Conservation (phyloP, 2,113 vertebrate species). For the Eptatretus burgeri region DNA sequence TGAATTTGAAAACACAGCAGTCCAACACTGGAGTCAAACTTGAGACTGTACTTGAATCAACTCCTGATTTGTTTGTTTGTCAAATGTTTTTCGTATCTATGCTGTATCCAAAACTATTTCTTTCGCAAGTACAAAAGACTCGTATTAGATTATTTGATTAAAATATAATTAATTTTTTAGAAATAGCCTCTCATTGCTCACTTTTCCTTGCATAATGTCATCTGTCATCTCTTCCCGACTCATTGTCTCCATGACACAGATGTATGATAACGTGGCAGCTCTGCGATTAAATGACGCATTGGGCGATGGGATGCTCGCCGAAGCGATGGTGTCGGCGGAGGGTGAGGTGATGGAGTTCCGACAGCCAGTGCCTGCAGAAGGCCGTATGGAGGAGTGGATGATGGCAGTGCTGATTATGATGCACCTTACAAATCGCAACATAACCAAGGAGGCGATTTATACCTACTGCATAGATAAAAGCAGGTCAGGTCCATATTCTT, state of each 20-base stretch:
- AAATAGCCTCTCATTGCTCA: not conserved
- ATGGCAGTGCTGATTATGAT: conserved; percentile 41
- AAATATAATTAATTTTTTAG: not conserved
- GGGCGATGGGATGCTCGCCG: conserved; percentile 23
- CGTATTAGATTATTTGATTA: not conserved
- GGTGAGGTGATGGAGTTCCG: conserved; percentile 51
- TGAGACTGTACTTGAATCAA: no score
- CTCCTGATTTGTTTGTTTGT: not conserved
- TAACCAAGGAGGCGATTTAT: conserved; percentile 85
- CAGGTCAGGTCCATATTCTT: conserved; percentile 22
- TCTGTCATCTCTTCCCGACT: not conserved
- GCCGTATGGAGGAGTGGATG: conserved; percentile 87
- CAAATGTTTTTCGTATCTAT: not conserved
- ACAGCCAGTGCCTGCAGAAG: conserved; percentile 26
- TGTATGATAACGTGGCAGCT: conserved; percentile 69
- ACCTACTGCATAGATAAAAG: conserved; percentile 36
- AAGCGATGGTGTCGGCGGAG: conserved; percentile 65
- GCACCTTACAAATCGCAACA: conserved; percentile 46
- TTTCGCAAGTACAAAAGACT: not conserved
- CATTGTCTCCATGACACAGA: conserved; percentile 19
- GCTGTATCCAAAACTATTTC: not conserved
- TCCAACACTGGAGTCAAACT: no score
- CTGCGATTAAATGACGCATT: conserved; percentile 32
- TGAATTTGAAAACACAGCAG: no score
- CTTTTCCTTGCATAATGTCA: not conserved